These are phyloP conservation scores for Psophia crepitans DNA, from an alignment of 2,113 vertebrate genomes.

Conservation along the genomic window DNA sequence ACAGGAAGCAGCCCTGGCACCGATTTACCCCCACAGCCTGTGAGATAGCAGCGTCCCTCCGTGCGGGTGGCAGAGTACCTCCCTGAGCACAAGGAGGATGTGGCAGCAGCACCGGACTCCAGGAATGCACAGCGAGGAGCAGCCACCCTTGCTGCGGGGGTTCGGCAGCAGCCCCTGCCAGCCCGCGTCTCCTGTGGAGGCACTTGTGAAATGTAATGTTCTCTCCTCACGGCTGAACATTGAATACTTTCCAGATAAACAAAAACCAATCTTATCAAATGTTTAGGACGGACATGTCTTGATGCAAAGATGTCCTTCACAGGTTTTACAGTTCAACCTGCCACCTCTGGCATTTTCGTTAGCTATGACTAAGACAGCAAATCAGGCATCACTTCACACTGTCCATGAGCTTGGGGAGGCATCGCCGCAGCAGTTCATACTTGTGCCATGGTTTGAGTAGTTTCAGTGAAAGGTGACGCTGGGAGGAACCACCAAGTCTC, in stretches of 20 bases:
- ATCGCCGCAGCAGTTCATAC: not conserved
- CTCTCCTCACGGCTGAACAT: not conserved
- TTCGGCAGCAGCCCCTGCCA: rapidly evolving
- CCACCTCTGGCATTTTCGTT: not conserved
- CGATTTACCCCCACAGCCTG: not conserved
- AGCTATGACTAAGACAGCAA: not conserved
- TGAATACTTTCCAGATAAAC: not conserved
- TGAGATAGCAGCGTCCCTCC: not conserved
- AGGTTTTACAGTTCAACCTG: not conserved
- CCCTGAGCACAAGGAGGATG: not conserved
- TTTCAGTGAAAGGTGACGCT: not conserved
- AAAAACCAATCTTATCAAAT: not conserved
- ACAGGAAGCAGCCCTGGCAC: not conserved
- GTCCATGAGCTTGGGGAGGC: rapidly evolving
- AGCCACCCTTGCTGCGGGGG: rapidly evolving
- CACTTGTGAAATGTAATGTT: rapidly evolving
- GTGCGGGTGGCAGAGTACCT: rapidly evolving
- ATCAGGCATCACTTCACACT: not conserved
- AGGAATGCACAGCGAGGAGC: not conserved
- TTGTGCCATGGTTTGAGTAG: not conserved
- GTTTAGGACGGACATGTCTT: not conserved
- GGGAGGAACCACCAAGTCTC: not conserved
- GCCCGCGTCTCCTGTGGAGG: rapidly evolving
- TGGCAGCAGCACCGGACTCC: not conserved
- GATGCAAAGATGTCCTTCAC: not conserved